Evolutionary conservation across 2,888 invertebrate species (phyloP).

Genomic region (Hedya salicella): DNA sequence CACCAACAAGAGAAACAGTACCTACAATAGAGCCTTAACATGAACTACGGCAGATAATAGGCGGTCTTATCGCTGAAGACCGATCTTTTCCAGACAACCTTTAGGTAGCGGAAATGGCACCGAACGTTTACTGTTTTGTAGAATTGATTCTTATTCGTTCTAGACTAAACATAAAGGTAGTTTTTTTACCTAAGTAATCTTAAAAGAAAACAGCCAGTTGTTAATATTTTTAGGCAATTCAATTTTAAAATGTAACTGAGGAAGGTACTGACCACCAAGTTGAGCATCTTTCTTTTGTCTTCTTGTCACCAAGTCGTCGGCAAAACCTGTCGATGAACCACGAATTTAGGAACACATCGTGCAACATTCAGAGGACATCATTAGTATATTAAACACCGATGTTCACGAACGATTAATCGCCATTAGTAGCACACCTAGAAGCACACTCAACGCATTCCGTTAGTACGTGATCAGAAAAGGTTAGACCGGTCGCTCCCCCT

Average conservation of each 20-base stretch:
- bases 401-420: conserved; percentile 58
- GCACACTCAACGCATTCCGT: conserved; percentile 75
- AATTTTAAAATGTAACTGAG: background rate
- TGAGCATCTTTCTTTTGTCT: conserved; percentile 83
- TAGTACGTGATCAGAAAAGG: conserved; percentile 61
- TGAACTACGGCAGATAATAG: too few relatives aligned
- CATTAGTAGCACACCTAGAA: conserved; percentile 80
- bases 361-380: conserved; percentile 46
- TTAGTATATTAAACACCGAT: conserved; percentile 67
- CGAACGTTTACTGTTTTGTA: background rate
- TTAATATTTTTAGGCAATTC: background rate
- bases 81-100: too few relatives aligned
- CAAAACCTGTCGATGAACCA: conserved; percentile 71
- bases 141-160: background rate
- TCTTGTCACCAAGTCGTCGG: conserved; percentile 81
- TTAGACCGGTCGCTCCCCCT: conserved; percentile 62
- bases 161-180: too few relatives aligned
- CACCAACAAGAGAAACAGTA: too few relatives aligned
- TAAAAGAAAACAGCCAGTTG: too few relatives aligned
- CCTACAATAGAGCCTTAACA: too few relatives aligned
- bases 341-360: conserved; percentile 30
- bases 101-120: too few relatives aligned
- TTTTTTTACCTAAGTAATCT: too few relatives aligned
- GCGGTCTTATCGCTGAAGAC: too few relatives aligned
- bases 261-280: conserved; percentile 74